Conservation (phyloP, 2,797 vertebrate species). For the Chelonia mydas region DNA sequence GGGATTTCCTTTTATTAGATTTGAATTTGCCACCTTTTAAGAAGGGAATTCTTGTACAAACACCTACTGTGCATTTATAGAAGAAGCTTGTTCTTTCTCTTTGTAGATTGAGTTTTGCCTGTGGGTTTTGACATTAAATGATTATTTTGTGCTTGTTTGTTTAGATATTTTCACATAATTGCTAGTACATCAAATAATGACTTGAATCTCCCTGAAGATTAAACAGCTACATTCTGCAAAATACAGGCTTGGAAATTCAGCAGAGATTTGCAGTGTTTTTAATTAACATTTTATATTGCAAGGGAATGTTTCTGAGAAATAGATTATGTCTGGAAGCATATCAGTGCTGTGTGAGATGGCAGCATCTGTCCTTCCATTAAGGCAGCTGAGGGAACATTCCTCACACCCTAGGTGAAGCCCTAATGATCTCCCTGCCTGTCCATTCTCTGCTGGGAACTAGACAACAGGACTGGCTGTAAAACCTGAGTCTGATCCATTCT, state of each 20-base stretch:
- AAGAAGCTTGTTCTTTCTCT: neutral
- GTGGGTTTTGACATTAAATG: neutral
- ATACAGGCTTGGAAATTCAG: neutral
- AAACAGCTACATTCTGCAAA: neutral
- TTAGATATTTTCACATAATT: neutral
- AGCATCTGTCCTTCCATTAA: neutral
- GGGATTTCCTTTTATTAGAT: too few species aligned
- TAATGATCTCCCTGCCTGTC: rapidly evolving
- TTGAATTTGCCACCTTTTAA: too few species aligned
- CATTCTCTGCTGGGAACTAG: neutral
- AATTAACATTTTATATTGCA: neutral
- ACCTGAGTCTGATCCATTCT: neutral
- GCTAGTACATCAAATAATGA: neutral
- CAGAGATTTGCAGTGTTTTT: neutral
- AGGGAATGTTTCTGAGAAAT: too few species aligned
- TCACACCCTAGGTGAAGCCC: rapidly evolving
- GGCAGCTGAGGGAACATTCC: rapidly evolving
- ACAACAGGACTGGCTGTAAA: neutral
- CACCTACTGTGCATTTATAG: rapidly evolving
- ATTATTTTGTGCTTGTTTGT: neutral
- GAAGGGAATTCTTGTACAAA: neutral
- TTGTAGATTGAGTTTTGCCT: neutral
- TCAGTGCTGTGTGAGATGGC: too few species aligned
- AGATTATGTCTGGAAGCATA: neutral
- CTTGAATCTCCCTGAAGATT: neutral